Evolutionary conservation across 2,888 invertebrate species (phyloP), one percentile per base, ranked within the genome.

Genomic region (Acanthosepion pharaonis): DNA sequence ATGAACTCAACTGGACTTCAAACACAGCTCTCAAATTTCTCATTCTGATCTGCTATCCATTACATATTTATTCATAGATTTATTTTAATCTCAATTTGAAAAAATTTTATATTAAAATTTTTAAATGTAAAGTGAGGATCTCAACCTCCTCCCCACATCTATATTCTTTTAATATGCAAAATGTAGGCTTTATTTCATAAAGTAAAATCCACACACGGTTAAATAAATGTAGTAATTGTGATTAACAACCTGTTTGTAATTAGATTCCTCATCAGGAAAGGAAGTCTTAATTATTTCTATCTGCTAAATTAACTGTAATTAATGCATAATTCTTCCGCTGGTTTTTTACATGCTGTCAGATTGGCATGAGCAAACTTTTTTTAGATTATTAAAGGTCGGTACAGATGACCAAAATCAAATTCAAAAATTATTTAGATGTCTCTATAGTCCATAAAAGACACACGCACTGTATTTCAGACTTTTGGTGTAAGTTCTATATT

Each of bases 161-260:
- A 33, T 33, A n/a, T 78, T 78, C 33, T 78, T 78, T 78, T 78
- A n/a, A 15, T n/a, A n/a, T 78, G 18, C 15, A n/a, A 18, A 78
- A 78, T 78, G 15, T 78, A 18, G 15, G 15, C 33, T 78, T 78
- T 33, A 78, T 78, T n/a, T 78, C 78, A 33, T 78, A n/a, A 78
- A 78, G 78, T 78, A n/a, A n/a, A 78, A n/a, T 78, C 9, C n/a
- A n/a, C n/a, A n/a, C 33, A n/a, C 78, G 33, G n/a, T 78, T 78
- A 78, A 78, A 11, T 78, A 78, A 78, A 78, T 78, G 78, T 78
- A n/a, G 78, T 78, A 78, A 78, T 78, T 78, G 78, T 78, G 78
- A 15, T n/a, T n/a, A 78, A 78, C n/a, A 78, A n/a, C 78, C 15
- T n/a, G n/a, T 78, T 78, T n/a, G 78, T 78, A 78, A 78, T 78